A percentile compares a stretch with the other conserved stretches of the same genome.
Evolutionary conservation across 2,113 vertebrate species (phyloP).

Genomic region (Nothocercus nigrocapillus): DNA sequence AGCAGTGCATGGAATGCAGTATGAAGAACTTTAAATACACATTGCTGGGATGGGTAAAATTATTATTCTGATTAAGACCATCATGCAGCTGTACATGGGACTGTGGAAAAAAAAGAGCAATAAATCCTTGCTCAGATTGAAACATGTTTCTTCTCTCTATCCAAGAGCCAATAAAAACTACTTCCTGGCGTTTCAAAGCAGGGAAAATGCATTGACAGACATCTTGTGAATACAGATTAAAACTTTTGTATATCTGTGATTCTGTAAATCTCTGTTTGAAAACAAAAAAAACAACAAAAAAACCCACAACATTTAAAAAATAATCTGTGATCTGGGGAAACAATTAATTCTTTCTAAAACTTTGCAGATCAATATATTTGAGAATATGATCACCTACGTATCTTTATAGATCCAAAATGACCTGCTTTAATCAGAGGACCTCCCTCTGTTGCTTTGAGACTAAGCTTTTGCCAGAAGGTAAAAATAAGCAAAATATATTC

Average conservation of each 20-base stretch:
- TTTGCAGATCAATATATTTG: not conserved
- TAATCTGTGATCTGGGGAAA: not conserved
- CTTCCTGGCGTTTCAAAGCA: not conserved
- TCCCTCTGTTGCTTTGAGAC: not conserved
- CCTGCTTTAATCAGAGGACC: not conserved
- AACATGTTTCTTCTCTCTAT: not conserved
- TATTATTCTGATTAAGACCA: not conserved
- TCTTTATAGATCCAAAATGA: not conserved
- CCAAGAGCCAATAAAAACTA: not conserved
- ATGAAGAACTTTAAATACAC: not conserved
- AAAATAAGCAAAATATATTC: not conserved
- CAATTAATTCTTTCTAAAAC: not conserved
- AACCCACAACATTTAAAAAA: not conserved
- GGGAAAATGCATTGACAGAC: not conserved
- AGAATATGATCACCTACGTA: accelerated
- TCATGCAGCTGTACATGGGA: not conserved
- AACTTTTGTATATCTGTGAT: not conserved
- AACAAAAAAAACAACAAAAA: not conserved
- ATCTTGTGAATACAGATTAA: not conserved
- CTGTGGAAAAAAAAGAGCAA: not conserved
- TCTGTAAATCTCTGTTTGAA: too few species aligned
- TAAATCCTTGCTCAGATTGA: not conserved
- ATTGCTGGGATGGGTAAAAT: not conserved
- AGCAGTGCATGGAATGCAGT: not conserved
- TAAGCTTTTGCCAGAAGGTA: not conserved